A percentile compares a stretch with the other conserved stretches of the same genome.
phyloP scores from a whole-genome alignment of 2,113 vertebrate genomes.

The Balaeniceps rex region DNA sequence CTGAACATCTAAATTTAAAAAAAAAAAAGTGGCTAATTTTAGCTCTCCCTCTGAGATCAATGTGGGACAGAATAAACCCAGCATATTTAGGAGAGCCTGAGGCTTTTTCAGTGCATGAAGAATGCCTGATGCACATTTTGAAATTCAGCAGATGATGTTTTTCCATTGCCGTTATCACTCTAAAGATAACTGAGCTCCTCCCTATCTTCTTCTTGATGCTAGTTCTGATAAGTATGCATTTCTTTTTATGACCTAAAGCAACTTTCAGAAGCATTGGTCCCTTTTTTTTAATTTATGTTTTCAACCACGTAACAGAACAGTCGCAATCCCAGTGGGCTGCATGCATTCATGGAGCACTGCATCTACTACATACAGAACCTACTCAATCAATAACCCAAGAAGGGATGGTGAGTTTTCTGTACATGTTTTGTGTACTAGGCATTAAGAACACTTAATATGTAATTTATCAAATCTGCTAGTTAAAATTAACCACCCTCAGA shows the following conservation, averaged over 20 bases:
- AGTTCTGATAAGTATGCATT: background rate
- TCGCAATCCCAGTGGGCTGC: background rate
- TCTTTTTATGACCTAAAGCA: background rate
- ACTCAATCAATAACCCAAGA: no score
- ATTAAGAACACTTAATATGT: background rate
- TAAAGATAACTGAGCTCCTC: background rate
- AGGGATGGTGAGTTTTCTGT: background rate
- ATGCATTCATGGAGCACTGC: fast-evolving
- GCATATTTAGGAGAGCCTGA: background rate
- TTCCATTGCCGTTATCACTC: background rate
- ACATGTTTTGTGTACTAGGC: background rate
- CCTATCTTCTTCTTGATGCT: background rate
- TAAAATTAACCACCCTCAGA: background rate
- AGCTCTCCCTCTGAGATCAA: background rate
- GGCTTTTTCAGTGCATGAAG: background rate
- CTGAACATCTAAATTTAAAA: background rate
- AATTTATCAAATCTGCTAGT: background rate
- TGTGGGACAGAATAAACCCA: background rate
- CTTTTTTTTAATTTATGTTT: background rate
- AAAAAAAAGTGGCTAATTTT: background rate
- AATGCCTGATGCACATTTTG: background rate
- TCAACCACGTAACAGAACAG: background rate
- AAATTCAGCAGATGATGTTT: background rate
- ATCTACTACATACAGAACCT: background rate
- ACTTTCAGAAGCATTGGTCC: background rate